phyloP scores from a whole-genome alignment of 2,113 vertebrate genomes.

The Aleadryas rufinucha region DNA sequence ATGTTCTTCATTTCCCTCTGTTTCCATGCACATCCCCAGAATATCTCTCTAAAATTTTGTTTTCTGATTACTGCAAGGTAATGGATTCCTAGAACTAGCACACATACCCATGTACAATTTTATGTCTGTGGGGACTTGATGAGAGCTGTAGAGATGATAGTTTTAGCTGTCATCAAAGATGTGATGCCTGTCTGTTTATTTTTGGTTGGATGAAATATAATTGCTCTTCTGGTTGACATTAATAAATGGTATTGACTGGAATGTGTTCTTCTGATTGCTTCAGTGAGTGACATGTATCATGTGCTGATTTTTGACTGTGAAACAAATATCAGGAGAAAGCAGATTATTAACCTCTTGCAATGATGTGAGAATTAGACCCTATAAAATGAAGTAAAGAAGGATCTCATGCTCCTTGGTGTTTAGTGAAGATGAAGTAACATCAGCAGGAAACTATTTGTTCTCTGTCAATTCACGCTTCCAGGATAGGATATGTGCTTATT shows the following conservation, averaged over 20 bases:
- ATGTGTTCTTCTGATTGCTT: conserved; percentile 53
- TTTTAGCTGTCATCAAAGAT: conserved; percentile 40
- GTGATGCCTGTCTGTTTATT: conserved; percentile 56
- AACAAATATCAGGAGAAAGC: conserved; percentile 25
- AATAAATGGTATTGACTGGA: conserved; percentile 69
- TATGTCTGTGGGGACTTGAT: neutral
- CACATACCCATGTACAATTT: neutral
- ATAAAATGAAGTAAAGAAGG: neutral
- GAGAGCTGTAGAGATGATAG: neutral
- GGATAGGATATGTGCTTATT: neutral
- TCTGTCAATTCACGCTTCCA: neutral
- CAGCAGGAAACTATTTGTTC: neutral
- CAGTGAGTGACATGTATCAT: neutral
- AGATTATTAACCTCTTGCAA: neutral
- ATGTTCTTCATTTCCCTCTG: neutral
- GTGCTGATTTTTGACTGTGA: conserved; percentile 23
- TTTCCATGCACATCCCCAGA: neutral
- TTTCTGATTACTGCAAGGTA: neutral
- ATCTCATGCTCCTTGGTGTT: neutral
- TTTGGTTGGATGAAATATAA: conserved; percentile 61
- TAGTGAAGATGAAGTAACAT: neutral
- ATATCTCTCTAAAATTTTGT: neutral
- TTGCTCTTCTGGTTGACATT: conserved; percentile 69
- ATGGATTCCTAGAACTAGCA: neutral
- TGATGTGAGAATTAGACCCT: neutral